Percentiles rank a stretch among this genome's conserved stretches.
Evolutionary conservation across 2,113 vertebrate genomes (phyloP).

Genomic region (Microtus montanus): DNA sequence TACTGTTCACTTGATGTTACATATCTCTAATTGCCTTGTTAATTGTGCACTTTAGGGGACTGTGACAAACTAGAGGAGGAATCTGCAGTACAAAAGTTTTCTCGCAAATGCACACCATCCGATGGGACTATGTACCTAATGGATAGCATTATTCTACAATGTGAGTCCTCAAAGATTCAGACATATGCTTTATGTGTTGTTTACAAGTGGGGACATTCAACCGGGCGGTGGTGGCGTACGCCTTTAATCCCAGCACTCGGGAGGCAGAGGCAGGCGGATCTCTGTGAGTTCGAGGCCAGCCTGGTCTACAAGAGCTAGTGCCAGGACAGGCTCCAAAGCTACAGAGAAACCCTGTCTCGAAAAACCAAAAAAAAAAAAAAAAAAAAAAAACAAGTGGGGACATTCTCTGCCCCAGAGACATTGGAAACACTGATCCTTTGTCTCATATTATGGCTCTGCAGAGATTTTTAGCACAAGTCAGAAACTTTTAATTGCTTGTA

Average conservation of each 20-base stretch:
- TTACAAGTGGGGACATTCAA: too few species aligned
- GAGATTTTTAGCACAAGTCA: neutral
- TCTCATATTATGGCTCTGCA: neutral
- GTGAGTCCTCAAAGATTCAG: neutral
- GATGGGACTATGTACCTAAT: neutral
- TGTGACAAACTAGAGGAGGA: neutral
- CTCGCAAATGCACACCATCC: neutral
- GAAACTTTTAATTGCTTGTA: neutral
- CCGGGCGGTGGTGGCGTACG: too few species aligned
- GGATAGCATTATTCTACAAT: neutral
- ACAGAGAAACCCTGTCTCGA: too few species aligned
- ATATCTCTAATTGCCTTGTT: neutral
- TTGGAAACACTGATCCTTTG: neutral
- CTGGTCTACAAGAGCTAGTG: too few species aligned
- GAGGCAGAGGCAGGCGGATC: too few species aligned
- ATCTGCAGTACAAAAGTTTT: neutral
- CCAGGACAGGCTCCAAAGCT: too few species aligned
- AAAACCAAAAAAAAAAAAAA: too few species aligned
- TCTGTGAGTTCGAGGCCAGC: too few species aligned
- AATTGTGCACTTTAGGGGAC: neutral
- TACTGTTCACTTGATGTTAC: neutral
- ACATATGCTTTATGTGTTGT: neutral
- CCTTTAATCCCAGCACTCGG: too few species aligned
- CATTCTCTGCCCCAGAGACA: neutral
- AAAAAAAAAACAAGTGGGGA: too few species aligned